These are phyloP conservation scores for Perognathus longimembris DNA, from an alignment of 2,113 vertebrate species.

Conservation along the genomic window DNA sequence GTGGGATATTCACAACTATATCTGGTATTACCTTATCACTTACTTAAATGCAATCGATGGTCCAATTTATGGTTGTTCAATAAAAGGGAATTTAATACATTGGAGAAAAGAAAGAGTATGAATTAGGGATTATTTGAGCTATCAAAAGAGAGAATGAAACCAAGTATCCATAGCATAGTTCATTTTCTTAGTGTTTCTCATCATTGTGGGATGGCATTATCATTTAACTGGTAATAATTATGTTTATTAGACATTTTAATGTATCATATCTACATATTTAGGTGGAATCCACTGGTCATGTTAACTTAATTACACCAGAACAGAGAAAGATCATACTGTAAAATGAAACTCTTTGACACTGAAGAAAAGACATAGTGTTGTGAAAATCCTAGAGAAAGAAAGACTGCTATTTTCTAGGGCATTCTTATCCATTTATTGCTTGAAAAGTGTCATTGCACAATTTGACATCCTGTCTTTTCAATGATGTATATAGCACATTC, in stretches of 20 bases:
- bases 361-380: not conserved
- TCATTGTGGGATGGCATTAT: not conserved
- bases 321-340: not conserved
- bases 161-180: not conserved
- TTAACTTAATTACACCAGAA: not conserved
- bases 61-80: not conserved
- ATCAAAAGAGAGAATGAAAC: slow-evolving; percentile 11
- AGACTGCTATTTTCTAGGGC: not conserved
- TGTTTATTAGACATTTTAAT: not conserved
- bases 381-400: not conserved
- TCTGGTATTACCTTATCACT: not conserved
- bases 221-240: slow-evolving; percentile 2
- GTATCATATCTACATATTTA: not conserved
- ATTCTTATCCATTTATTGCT: not conserved
- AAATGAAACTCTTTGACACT: not conserved
- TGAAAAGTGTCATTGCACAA: not conserved
- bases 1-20: not conserved
- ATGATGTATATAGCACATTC: not conserved
- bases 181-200: not conserved
- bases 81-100: not conserved
- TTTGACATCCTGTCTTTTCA: not conserved
- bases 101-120: not conserved
- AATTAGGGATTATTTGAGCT: not conserved
- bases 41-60: not conserved
- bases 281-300: not conserved